Evolutionary conservation across 2,113 vertebrate genomes (phyloP), one percentile per base, ranked within the genome.

Genomic region (Noturus placidus): DNA sequence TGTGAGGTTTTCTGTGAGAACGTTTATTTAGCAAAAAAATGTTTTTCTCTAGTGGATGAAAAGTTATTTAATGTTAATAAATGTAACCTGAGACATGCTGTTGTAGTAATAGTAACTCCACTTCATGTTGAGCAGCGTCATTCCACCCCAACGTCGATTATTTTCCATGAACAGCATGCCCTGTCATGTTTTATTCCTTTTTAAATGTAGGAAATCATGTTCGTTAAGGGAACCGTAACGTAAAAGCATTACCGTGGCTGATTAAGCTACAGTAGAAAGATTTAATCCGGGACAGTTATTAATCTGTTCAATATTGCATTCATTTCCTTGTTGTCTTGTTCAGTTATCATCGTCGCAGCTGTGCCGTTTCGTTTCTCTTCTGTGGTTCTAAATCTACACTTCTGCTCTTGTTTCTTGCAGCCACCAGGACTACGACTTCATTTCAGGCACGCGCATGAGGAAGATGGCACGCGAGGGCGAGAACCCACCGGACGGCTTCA

Each of bases 401-500:
- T 80, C 11, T 13, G 27, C 25, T 86, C 74, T 38, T 22, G 15
- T 89, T 67, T 87, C 70, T 59, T 82, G 83, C 94, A 99, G 98
- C 92, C 96, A 97, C 15, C 96, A 97, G 95, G 97, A 99, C 92
- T 99, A 96, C 84, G 98, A 99, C 27, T 99, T 99, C 92, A 99
- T 99, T 94, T 99, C 98, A 4, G 98, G 98, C 91, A 99, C 98
- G 30, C 97, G 98, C 78, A 99, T 99, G 98, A 97, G 98, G 61
- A 97, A 93, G 92, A 95, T 99, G 94, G 98, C 98, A 79, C 97
- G 97, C 0, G 97, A 99, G 89, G 97, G 97, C 67, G 96, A 96
- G 91, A 97, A 98, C 87, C 98, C 98, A 0, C 98, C 98, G 0
- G 97, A 98, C 61, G 98, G 98, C 85, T 99, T 99, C 95, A 99